A percentile compares a stretch with the other conserved stretches of the same genome.
Evolutionary conservation across 1,140 invertebrate species (phyloP).

Genomic region (Steinernema khuongi): DNA sequence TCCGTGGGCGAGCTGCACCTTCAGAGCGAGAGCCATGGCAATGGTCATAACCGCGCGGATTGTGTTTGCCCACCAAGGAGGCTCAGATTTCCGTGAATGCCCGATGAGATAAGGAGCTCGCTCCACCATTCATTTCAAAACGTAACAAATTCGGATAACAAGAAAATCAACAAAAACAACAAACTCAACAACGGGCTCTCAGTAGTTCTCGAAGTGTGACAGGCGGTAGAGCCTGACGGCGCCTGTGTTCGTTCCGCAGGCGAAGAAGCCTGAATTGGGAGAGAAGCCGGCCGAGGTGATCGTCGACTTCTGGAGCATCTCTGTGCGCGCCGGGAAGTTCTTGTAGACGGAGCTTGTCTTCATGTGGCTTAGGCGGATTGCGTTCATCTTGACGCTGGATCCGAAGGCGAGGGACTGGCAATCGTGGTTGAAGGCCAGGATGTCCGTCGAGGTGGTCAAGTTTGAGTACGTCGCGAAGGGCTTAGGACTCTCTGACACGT

Average conservation of each 20-base stretch:
- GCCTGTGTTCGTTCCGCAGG: neutral
- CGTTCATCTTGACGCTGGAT: conserved; percentile 7
- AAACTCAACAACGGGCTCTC: neutral
- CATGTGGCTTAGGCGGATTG: conserved; percentile 12
- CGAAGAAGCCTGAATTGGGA: conserved; percentile 1
- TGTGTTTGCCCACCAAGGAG: too few relatives aligned
- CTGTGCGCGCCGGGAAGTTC: conserved; percentile 8
- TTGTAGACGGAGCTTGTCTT: neutral
- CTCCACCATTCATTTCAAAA: neutral
- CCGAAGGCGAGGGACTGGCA: neutral
- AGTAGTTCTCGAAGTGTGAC: neutral
- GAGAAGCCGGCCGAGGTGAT: conserved; percentile 11
- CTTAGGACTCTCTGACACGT: neutral
- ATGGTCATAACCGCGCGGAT: neutral
- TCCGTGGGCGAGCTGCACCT: neutral
- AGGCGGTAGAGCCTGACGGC: neutral
- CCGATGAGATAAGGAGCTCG: too few relatives aligned
- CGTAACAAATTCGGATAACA: neutral
- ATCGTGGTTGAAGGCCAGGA: conserved; percentile 5
- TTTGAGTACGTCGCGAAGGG: neutral
- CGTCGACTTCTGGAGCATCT: neutral
- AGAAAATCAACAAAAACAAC: conserved; percentile 6
- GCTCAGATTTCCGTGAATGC: too few relatives aligned
- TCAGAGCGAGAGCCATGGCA: neutral
- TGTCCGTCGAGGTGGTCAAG: neutral